Evolutionary conservation across 1,140 invertebrate species (phyloP), one percentile per base, ranked within the genome.

Genomic region (Sinella curviseta): DNA sequence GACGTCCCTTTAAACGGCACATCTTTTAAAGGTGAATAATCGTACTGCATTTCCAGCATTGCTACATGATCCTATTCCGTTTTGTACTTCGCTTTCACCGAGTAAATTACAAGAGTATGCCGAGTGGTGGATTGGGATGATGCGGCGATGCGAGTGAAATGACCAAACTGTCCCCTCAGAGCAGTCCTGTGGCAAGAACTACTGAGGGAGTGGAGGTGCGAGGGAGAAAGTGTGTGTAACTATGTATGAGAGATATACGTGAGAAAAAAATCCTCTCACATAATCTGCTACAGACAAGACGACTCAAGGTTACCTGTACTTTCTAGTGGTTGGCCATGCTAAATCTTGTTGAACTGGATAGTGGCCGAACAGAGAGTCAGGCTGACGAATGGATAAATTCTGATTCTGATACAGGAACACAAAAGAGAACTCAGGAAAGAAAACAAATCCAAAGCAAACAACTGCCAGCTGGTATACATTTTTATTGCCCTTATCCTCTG

Each of bases 401-500:
- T n/a, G n/a, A n/a, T n/a, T n/a, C n/a, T n/a, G n/a, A n/a, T n/a
- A n/a, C n/a, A 48, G 39, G 20, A 48, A 20, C 8, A 48, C 8
- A 48, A 48, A 48, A 48, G 20, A 48, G 39, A 48, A 48, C 8
- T 12, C 8, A 20, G 20, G 39, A 48, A 20, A 48, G 39, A 48
- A 48, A 48, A 8, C 39, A 20, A 48, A n/a, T n/a, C n/a, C n/a
- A n/a, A n/a, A 26, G 12, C 14, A 60, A 26, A n/a, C 55, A 14
- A 24, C 14, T 60, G 12, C 55, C 55, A 60, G 55, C 55, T 60
- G 55, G 12, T 60, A 60, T 60, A 24, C 24, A 60, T 60, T n/a
- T n/a, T 60, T 60, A 60, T 60, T 60, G 55, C 55, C 55, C n/a
- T n/a, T n/a, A 60, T 60, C 24, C 55, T 60, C 55, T 26, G 55